These are phyloP conservation scores for Drosophila niveifrons DNA, from an alignment of 2,888 invertebrate genomes.

Conservation along the genomic window DNA sequence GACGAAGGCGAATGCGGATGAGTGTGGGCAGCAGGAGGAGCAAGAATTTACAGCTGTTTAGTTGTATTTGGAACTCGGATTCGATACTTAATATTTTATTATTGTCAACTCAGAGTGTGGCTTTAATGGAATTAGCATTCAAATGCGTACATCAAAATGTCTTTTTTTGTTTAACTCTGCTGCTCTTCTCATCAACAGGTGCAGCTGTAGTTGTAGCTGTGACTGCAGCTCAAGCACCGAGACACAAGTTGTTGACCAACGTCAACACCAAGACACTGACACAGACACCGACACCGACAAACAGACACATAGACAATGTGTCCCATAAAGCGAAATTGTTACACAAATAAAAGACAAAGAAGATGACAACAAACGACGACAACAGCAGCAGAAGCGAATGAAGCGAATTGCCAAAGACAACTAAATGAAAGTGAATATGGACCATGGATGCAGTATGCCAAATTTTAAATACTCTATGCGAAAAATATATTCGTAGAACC, in stretches of 20 bases:
- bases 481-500: no score
- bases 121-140: conserved; percentile 67
- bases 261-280: conserved; percentile 35
- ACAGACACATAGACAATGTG: neutral
- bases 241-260: conserved; percentile 49
- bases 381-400: conserved; percentile 40
- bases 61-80: conserved; percentile 6
- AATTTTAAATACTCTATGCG: conserved; percentile 18
- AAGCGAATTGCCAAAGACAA: conserved; percentile 64
- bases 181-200: conserved; percentile 69
- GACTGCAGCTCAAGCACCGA: conserved; percentile 1
- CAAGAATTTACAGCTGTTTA: neutral
- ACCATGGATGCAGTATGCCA: neutral
- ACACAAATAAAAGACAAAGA: conserved; percentile 60
- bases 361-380: conserved; percentile 52
- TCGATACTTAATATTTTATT: conserved; percentile 48
- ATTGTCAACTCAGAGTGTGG: conserved; percentile 32
- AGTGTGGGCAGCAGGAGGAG: no score
- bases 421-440: conserved; percentile 42
- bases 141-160: conserved; percentile 48
- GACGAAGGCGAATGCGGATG: no score
- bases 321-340: conserved; percentile 62
- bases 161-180: neutral
- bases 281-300: neutral
- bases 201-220: conserved; percentile 12